A percentile compares a stretch with the other conserved stretches of the same genome.
Conservation (phyloP, 2,797 vertebrate species). For the Peromyscus aztecus region DNA sequence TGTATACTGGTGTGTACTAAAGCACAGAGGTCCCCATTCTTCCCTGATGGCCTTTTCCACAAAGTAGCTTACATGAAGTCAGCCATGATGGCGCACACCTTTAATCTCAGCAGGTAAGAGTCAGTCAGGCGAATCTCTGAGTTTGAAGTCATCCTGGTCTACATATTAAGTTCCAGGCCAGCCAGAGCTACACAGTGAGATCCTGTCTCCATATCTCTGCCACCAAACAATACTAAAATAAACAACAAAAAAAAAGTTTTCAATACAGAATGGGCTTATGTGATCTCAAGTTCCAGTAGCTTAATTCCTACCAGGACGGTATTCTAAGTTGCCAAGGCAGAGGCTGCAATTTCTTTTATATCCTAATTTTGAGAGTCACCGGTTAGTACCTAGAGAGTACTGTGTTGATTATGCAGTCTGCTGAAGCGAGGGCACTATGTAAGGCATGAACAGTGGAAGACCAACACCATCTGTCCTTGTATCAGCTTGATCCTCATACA, state of each 20-base stretch:
- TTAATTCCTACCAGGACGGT: not conserved
- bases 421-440: not conserved
- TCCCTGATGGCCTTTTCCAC: not conserved
- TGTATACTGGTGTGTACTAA: not conserved
- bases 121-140: not conserved
- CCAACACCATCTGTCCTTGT: not conserved
- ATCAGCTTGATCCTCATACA: not conserved
- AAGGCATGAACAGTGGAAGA: not conserved
- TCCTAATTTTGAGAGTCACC: not conserved
- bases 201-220: not conserved
- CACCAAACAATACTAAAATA: not conserved
- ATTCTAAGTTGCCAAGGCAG: not conserved
- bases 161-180: not conserved
- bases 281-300: not conserved
- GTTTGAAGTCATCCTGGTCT: not conserved
- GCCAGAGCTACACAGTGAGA: not conserved
- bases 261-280: not conserved
- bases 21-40: not conserved
- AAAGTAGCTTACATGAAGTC: not conserved
- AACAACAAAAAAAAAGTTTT: not conserved
- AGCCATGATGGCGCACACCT: not conserved
- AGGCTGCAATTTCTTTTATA: not conserved
- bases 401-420: not conserved
- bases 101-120: not conserved
- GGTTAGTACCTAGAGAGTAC: too few relatives aligned